These are phyloP conservation scores for Nicator chloris DNA, from an alignment of 2,113 vertebrate genomes.

Conservation along the genomic window DNA sequence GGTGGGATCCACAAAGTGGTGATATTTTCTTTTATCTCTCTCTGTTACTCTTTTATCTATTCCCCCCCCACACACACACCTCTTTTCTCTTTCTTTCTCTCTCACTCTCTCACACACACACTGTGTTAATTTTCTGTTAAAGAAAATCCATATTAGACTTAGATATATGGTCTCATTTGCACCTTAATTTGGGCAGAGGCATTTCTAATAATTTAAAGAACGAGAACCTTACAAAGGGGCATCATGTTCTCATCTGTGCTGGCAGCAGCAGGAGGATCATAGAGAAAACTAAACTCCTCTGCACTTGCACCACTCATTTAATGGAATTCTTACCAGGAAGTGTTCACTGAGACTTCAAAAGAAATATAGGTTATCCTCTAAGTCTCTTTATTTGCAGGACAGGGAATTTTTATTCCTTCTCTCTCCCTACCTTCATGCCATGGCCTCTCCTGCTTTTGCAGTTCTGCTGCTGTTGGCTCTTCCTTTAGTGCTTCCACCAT, in stretches of 20 bases:
- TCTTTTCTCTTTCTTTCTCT: too few species aligned
- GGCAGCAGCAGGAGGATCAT: background rate
- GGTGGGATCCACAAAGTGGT: accelerated
- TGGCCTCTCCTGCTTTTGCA: background rate
- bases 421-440: background rate
- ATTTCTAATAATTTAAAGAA: background rate
- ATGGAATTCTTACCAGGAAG: background rate
- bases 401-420: background rate
- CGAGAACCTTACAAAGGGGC: accelerated
- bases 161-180: background rate
- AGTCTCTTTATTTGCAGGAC: background rate
- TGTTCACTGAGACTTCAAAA: background rate
- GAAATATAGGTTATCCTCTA: background rate
- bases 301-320: background rate
- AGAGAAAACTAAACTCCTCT: background rate
- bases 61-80: too few species aligned
- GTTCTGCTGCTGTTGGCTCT: background rate
- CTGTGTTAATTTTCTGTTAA: background rate
- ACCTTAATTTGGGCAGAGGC: background rate
- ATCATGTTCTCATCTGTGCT: background rate
- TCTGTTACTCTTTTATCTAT: too few species aligned
- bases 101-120: background rate
- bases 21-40: too few species aligned
- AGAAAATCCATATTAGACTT: background rate
- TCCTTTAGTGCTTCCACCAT: background rate